A percentile compares a stretch with the other conserved stretches of the same genome.
Evolutionary conservation across 2,797 vertebrate species (phyloP).

Genomic region (Furcifer pardalis): DNA sequence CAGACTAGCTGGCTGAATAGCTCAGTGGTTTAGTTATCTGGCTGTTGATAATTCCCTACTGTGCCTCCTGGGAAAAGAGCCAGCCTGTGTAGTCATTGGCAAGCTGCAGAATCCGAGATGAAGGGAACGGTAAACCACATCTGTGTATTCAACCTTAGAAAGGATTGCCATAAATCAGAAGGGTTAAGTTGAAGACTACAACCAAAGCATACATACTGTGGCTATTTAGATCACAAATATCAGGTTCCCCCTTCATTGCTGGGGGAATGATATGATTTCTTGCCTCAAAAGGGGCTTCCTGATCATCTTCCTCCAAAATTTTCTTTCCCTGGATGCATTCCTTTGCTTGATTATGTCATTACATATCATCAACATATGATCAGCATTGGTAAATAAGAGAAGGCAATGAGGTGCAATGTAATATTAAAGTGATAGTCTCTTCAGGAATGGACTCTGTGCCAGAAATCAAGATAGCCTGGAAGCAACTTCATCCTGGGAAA

Average conservation of each 20-base stretch:
- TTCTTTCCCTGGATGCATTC: neutral
- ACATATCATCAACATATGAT: neutral
- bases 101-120: no score
- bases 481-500: neutral
- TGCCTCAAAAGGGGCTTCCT: rapidly evolving
- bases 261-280: neutral
- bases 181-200: neutral
- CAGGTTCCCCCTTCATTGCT: neutral
- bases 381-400: neutral
- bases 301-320: neutral
- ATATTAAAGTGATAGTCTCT: neutral
- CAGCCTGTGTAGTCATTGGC: no score
- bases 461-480: neutral
- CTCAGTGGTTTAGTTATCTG: no score
- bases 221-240: neutral
- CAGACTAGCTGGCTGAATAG: no score
- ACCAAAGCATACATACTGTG: neutral
- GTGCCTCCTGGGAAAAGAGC: no score
- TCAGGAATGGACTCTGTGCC: neutral
- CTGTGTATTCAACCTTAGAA: no score
- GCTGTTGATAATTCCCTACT: no score
- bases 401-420: neutral
- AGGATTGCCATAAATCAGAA: no score
- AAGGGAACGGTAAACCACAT: no score
- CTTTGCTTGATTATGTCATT: neutral